phyloP scores from a whole-genome alignment of 2,797 vertebrate genomes.

The Anisognathus igniventris region DNA sequence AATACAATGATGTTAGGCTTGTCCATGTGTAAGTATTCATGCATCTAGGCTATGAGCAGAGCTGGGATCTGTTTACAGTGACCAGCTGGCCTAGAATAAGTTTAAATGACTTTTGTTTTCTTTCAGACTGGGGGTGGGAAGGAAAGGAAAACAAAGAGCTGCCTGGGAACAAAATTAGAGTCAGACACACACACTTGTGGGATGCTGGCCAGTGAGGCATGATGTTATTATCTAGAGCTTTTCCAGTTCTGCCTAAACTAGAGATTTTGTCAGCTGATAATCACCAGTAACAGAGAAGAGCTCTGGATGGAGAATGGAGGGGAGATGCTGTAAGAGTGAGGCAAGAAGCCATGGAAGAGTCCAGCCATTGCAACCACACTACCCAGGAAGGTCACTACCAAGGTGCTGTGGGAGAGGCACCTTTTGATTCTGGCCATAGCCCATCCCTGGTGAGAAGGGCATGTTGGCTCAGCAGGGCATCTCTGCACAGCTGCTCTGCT shows the following conservation, averaged over 20 bases:
- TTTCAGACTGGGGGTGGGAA: not conserved
- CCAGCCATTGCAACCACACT: rapidly evolving
- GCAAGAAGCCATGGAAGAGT: rapidly evolving
- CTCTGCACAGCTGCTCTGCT: not conserved
- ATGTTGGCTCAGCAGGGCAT: not conserved
- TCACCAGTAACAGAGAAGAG: not conserved
- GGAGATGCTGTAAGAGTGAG: rapidly evolving
- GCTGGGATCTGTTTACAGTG: not conserved
- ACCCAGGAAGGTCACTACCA: not conserved
- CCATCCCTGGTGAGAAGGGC: not conserved
- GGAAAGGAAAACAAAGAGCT: not conserved
- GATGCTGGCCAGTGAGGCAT: not conserved
- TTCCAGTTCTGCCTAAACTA: not conserved
- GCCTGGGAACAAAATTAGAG: not conserved
- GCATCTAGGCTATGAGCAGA: not conserved
- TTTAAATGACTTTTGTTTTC: not conserved
- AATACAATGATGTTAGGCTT: not conserved
- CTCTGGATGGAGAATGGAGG: not conserved
- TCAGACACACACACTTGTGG: not conserved
- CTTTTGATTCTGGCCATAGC: not conserved
- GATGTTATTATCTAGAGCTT: not conserved
- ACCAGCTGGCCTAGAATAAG: not conserved
- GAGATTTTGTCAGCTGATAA: not conserved
- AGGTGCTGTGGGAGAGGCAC: not conserved
- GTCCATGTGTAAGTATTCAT: not conserved